Percentiles rank a stretch among this genome's conserved stretches.
These are phyloP conservation scores for Dendropsophus ebraccatus DNA, from an alignment of 2,113 vertebrate species.

Conservation along the genomic window DNA sequence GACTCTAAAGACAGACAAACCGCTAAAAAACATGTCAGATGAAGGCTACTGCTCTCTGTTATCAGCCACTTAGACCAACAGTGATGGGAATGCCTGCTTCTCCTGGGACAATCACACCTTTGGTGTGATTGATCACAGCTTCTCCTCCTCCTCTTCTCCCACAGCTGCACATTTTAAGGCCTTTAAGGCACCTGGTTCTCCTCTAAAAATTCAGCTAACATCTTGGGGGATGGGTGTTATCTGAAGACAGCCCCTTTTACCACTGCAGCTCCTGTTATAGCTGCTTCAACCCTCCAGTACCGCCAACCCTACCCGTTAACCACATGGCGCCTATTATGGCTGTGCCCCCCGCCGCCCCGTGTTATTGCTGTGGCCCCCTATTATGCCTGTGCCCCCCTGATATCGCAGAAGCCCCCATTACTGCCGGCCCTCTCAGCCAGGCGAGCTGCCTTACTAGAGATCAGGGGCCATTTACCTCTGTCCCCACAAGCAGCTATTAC, in stretches of 20 bases:
- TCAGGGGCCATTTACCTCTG: background rate
- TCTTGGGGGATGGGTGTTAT: no score
- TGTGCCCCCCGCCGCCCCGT: background rate
- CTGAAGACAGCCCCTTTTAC: no score
- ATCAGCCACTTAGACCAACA: background rate
- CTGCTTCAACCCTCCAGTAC: no score
- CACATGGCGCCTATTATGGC: no score
- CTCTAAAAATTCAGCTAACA: no score
- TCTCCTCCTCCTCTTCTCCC: background rate
- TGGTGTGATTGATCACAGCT: background rate
- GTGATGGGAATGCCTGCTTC: background rate
- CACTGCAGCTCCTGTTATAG: no score
- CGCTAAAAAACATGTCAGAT: no score
- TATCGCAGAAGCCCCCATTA: no score
- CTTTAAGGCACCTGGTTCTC: background rate
- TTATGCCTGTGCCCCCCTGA: no score
- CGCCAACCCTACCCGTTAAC: no score
- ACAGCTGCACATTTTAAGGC: background rate
- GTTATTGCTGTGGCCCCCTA: background rate
- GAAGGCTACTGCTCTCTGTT: background rate
- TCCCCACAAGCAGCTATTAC: background rate
- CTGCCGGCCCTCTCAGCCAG: background rate
- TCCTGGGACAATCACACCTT: background rate
- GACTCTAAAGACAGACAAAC: no score
- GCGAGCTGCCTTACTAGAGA: slow-evolving; percentile 16